Conservation (phyloP, 2,797 vertebrate genomes). For the Sarcophilus harrisii region DNA sequence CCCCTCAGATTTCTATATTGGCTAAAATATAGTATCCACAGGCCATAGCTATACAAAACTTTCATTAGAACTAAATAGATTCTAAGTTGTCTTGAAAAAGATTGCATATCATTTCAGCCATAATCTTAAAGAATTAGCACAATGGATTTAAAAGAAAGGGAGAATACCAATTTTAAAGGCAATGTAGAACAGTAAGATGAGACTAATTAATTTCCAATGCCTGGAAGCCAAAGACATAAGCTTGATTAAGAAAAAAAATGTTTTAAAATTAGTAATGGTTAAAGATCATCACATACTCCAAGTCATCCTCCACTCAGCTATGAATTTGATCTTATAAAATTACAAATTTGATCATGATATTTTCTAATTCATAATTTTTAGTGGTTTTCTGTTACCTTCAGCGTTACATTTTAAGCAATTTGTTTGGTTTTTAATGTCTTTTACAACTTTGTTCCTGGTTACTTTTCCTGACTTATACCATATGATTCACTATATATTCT, state of each 20-base stretch:
- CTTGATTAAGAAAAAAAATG: background rate
- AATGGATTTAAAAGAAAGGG: background rate
- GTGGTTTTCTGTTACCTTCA: background rate
- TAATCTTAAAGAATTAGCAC: background rate
- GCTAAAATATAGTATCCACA: background rate
- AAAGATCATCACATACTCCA: background rate
- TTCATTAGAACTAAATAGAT: background rate
- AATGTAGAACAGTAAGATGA: background rate
- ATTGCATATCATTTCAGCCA: background rate
- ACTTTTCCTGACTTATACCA: background rate
- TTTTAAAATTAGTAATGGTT: background rate
- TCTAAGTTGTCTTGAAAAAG: background rate
- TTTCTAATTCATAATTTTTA: background rate
- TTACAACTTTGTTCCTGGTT: background rate
- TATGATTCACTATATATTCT: background rate
- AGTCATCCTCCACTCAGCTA: background rate
- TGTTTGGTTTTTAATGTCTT: background rate
- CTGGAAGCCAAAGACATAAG: background rate
- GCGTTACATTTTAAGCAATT: background rate
- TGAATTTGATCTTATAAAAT: background rate
- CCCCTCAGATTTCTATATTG: background rate
- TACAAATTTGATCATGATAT: background rate
- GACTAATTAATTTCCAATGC: background rate
- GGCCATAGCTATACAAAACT: background rate
- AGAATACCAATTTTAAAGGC: background rate